These are phyloP conservation scores for Drosophila flavopinicola DNA, from an alignment of 2,888 invertebrate genomes.

Conservation along the genomic window DNA sequence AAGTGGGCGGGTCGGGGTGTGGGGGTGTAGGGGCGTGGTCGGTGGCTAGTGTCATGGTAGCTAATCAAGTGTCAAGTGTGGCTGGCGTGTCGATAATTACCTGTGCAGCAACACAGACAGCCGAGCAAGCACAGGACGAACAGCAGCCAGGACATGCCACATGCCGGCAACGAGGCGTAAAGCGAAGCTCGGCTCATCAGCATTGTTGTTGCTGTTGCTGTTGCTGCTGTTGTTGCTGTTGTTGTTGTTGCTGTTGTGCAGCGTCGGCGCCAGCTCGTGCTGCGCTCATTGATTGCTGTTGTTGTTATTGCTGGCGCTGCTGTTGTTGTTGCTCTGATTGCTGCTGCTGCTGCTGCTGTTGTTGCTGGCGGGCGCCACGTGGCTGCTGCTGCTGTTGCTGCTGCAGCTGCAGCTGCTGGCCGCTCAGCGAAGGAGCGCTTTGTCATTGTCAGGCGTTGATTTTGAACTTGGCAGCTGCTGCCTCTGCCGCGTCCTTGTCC, in stretches of 20 bases:
- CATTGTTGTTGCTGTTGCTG: constrained; percentile 33
- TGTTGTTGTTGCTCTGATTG: not conserved
- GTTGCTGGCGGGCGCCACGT: constrained; percentile 23
- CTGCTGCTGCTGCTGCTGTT: constrained; percentile 18
- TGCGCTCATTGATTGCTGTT: constrained; percentile 48
- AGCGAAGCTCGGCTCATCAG: constrained; percentile 41
- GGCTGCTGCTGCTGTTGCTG: constrained; percentile 13
- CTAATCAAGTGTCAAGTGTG: constrained; percentile 36
- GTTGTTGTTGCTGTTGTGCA: constrained; percentile 19
- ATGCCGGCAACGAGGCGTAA: constrained; percentile 52
- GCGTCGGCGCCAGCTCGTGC: constrained; percentile 46
- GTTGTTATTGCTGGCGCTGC: constrained; percentile 13
- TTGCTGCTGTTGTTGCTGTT: constrained; percentile 3
- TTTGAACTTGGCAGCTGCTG: constrained; percentile 68
- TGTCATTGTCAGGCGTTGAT: constrained; percentile 78
- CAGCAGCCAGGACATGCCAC: constrained; percentile 65
- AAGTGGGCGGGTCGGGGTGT: not conserved
- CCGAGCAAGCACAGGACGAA: constrained; percentile 63
- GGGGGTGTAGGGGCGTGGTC: not conserved
- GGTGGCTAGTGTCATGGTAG: constrained; percentile 18
- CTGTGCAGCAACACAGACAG: constrained; percentile 71
- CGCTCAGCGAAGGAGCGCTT: constrained; percentile 48
- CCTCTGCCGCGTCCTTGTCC: constrained; percentile 4
- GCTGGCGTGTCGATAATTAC: constrained; percentile 55
- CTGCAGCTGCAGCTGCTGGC: constrained; percentile 44